Conservation (phyloP, 2,888 invertebrate genomes). For the Campoplex nolae region DNA sequence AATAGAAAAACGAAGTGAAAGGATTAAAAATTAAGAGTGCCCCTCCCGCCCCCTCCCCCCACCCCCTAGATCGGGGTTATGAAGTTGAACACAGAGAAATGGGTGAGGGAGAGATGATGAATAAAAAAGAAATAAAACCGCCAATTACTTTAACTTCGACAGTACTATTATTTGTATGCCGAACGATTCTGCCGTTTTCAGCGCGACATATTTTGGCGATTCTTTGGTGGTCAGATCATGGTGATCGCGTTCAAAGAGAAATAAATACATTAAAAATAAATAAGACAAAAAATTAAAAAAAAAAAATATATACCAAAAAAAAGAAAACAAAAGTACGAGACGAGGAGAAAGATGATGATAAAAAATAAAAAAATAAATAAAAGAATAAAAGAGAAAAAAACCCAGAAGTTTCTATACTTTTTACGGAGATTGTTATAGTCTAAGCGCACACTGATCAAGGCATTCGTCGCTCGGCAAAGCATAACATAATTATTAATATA, state of each 20-base stretch:
- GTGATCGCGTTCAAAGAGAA: constrained; percentile 77
- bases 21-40: constrained; percentile 27
- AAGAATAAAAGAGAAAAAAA: constrained; percentile 74
- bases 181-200: constrained; percentile 84
- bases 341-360: constrained; percentile 44
- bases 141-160: constrained; percentile 84
- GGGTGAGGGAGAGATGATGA: constrained; percentile 59
- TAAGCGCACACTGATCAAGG: constrained; percentile 84
- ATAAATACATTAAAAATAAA: constrained; percentile 66
- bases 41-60: constrained; percentile 25
- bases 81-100: constrained; percentile 63
- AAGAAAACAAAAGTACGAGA: constrained; percentile 32
- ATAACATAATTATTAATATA: constrained; percentile 84
- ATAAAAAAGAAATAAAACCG: constrained; percentile 77
- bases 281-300: constrained; percentile 69
- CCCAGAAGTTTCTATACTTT: constrained; percentile 84
- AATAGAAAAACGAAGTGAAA: constrained; percentile 29
- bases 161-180: constrained; percentile 84
- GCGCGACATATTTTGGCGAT: constrained; percentile 84
- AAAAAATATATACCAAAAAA: constrained; percentile 50
- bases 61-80: constrained; percentile 35
- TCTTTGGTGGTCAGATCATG: constrained; percentile 80
- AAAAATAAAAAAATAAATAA: constrained; percentile 23
- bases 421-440: constrained; percentile 84
- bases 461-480: constrained; percentile 84